Evolutionary conservation across 2,797 vertebrate species (phyloP), one percentile per base, ranked within the genome.

Genomic region (Adrianichthys oophorus): DNA sequence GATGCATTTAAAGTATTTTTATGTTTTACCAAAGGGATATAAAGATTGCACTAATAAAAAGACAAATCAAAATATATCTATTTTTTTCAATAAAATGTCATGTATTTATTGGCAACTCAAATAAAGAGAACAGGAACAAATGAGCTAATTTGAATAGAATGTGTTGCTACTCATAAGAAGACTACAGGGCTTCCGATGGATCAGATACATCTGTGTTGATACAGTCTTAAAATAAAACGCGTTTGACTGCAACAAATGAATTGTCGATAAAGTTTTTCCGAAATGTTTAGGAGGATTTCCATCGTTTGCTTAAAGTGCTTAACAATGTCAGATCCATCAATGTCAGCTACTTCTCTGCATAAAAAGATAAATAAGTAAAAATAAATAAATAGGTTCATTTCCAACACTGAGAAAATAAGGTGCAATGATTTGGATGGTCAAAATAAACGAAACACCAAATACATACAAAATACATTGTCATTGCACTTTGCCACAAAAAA

Each of bases 401-500:
- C 80, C 78, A 84, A 74, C 66, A 82, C 63, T 74, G 67, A 75
- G 55, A 82, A 47, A 80, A 88, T 70, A 68, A 85, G 57, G 79
- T 82, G 80, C 85, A 88, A 92, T 89, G 82, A 85, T 83, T 76
- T 78, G 67, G 56, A 74, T 65, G 68, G 45, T 77, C 64, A 77
- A 72, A 80, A 67, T 59, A 62, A 57, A 58, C 19, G 76, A 73
- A 91, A 73, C 87, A 57, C 23, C 89, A 81, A 87, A 85, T 92
- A 95, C 93, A 92, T 90, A 85, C 82, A 86, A 94, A 92, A 92
- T 87, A 90, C 84, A 85, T 86, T 84, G 87, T 91, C 95, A 98
- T 96, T 98, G 95, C 97, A 98, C 96, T 90, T 96, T 90, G 95
- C 94, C 96, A 94, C 94, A 93, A 92, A 92, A 91, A 90, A 89